Conservation (phyloP, 1,140 invertebrate species). For the Pseudobourletiella spinata region DNA sequence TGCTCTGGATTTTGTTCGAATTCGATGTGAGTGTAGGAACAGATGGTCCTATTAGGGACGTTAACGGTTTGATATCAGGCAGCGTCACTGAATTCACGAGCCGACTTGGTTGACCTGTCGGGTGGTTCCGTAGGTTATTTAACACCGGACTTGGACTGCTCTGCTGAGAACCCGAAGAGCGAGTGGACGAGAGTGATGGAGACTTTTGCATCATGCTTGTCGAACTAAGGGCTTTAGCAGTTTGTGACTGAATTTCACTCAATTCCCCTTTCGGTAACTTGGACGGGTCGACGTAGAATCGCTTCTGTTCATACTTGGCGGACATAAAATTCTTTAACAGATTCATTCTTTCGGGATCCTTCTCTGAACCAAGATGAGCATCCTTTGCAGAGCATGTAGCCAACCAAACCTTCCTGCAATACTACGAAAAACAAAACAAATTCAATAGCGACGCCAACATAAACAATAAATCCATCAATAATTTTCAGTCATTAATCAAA, state of each 20-base stretch:
- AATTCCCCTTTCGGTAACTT: constrained; percentile 26
- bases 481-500: neutral
- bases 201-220: constrained; percentile 19
- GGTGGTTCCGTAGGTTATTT: constrained; percentile 22
- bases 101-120: constrained; percentile 17
- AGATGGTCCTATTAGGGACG: constrained; percentile 20
- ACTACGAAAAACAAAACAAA: constrained; percentile 45
- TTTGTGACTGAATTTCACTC: constrained; percentile 26
- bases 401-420: constrained; percentile 82
- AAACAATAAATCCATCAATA: too few relatives aligned
- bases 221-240: constrained; percentile 6
- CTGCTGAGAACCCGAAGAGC: constrained; percentile 10
- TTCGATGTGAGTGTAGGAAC: constrained; percentile 1
- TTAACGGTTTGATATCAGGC: constrained; percentile 33
- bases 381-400: constrained; percentile 40
- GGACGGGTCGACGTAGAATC: constrained; percentile 34
- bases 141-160: constrained; percentile 31
- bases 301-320: constrained; percentile 35
- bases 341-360: constrained; percentile 30
- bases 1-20: constrained; percentile 3
- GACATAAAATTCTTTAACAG: constrained; percentile 28
- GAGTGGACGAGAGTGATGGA: constrained; percentile 30
- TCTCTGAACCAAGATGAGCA: constrained; percentile 28
- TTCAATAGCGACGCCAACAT: too few relatives aligned
- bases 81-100: constrained; percentile 32